Conservation (phyloP, 2,888 invertebrate genomes). For the Nephrotoma flavescens region DNA sequence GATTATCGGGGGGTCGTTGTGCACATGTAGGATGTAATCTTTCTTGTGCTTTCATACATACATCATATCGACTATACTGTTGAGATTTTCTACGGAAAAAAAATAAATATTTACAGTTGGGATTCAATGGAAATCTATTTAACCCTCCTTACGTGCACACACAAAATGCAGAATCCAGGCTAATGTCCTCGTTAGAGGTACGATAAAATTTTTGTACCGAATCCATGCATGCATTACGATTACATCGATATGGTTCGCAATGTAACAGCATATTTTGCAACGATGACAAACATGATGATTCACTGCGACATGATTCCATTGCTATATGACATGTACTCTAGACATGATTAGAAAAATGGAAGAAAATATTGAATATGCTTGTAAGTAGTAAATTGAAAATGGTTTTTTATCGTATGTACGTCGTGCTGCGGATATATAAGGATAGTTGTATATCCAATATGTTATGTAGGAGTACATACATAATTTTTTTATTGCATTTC, state of each 20-base stretch:
- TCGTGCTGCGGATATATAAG: neutral
- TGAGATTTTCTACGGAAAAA: constrained; percentile 1
- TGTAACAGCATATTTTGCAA: constrained; percentile 73
- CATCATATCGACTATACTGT: constrained; percentile 53
- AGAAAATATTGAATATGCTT: constrained; percentile 4
- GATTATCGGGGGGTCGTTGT: constrained; percentile 53
- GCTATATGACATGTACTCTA: constrained; percentile 80
- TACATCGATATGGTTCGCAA: constrained; percentile 63
- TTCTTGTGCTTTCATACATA: constrained; percentile 79
- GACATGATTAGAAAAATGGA: neutral
- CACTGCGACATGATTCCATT: constrained; percentile 65
- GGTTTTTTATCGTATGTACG: neutral
- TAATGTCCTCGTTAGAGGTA: constrained; percentile 64
- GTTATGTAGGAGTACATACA: neutral
- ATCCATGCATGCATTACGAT: constrained; percentile 75
- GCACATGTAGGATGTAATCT: constrained; percentile 81
- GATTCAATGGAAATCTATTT: neutral
- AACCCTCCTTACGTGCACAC: constrained; percentile 67
- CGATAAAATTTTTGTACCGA: constrained; percentile 76
- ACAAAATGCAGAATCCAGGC: constrained; percentile 82
- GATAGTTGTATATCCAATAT: neutral
- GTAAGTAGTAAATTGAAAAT: neutral
- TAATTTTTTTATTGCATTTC: neutral
- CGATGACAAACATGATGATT: constrained; percentile 61
- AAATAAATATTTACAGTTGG: neutral